Conservation (phyloP, 2,888 invertebrate species). For the Julus scanicus region DNA sequence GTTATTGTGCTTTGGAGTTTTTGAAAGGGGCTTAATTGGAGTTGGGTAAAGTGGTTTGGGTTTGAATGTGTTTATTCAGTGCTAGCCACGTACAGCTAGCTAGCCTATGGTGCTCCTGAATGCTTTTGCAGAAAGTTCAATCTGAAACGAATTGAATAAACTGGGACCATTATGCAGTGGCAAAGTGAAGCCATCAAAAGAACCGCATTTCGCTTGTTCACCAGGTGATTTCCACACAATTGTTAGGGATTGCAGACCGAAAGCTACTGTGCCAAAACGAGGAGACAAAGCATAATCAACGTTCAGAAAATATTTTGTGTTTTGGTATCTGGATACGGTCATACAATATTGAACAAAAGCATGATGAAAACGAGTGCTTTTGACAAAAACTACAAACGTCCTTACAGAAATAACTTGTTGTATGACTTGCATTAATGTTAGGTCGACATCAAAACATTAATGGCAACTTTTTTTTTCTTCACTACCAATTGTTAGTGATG, state of each 20-base stretch:
- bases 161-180: constrained; percentile 27
- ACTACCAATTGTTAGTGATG: background rate
- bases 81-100: no score
- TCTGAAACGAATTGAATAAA: constrained; percentile 33
- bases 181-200: constrained; percentile 27
- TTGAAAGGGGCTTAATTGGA: constrained; percentile 33
- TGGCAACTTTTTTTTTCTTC: background rate
- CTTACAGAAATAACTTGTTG: background rate
- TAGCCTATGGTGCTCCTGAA: background rate
- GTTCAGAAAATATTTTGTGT: constrained; percentile 14
- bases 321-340: background rate
- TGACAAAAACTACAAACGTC: background rate
- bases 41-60: constrained; percentile 24
- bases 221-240: constrained; percentile 12
- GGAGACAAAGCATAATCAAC: background rate
- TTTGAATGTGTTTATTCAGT: constrained; percentile 1
- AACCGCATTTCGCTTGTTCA: background rate
- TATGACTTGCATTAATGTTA: background rate
- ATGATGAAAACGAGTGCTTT: constrained; percentile 11
- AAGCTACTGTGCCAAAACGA: constrained; percentile 2
- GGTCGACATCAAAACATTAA: background rate
- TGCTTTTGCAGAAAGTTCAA: background rate
- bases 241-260: background rate
- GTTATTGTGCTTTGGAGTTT: constrained; percentile 9
- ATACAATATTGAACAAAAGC: constrained; percentile 6